A percentile compares a stretch with the other conserved stretches of the same genome.
These are phyloP conservation scores for Mastacembelus armatus DNA, from an alignment of 2,797 vertebrate species.

Conservation along the genomic window DNA sequence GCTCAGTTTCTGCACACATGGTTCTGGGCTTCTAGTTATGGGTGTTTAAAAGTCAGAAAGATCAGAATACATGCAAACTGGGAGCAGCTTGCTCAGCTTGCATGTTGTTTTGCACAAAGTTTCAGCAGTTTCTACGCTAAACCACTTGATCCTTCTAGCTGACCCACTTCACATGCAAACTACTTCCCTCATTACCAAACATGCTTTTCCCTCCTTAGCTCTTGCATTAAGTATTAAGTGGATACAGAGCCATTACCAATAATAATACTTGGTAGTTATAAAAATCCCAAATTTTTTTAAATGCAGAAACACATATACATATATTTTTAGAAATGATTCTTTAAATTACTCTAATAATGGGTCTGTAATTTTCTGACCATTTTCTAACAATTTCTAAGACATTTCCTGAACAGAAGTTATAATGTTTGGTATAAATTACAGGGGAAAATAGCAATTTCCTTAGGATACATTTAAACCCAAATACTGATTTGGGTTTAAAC, in stretches of 20 bases:
- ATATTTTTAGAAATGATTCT: neutral
- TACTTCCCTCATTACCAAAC: neutral
- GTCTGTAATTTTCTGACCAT: neutral
- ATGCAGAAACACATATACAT: too few relatives aligned
- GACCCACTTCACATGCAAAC: neutral
- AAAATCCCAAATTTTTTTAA: too few relatives aligned
- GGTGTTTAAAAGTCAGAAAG: constrained; percentile 57
- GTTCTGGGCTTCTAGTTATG: constrained; percentile 28
- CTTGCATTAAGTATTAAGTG: too few relatives aligned
- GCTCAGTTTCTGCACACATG: constrained; percentile 39
- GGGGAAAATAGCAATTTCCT: neutral
- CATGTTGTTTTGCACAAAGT: neutral
- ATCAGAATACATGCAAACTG: constrained; percentile 45
- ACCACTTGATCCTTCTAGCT: too few relatives aligned
- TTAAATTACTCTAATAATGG: neutral
- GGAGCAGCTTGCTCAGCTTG: constrained; percentile 23
- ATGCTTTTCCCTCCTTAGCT: neutral
- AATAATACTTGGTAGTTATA: neutral
- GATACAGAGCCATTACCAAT: neutral
- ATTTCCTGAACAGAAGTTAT: neutral
- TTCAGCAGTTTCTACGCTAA: neutral
- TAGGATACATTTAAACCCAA: neutral
- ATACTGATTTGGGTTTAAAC: too few relatives aligned
- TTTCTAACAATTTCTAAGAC: neutral
- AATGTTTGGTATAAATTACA: constrained; percentile 2